Evolutionary conservation across 2,113 vertebrate genomes (phyloP).

Genomic region (Silurus glanis): DNA sequence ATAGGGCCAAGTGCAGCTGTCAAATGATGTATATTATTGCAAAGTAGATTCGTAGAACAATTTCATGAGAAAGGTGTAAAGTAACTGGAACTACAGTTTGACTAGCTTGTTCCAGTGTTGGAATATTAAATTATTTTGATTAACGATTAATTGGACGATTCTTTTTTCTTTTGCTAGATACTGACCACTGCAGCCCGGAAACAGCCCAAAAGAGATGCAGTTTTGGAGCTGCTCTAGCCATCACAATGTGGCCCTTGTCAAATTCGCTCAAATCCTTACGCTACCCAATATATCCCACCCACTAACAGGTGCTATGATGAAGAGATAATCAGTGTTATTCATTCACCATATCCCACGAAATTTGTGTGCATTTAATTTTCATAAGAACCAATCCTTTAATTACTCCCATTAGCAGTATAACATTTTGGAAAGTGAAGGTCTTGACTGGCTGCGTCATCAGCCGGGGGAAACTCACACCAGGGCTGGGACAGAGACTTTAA

Average conservation of each 20-base stretch:
- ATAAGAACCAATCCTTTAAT: neutral
- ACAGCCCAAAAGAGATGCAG: too few species aligned
- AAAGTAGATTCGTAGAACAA: neutral
- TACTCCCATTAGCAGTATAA: conserved; percentile 15
- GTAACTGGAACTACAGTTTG: neutral
- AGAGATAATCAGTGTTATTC: too few species aligned
- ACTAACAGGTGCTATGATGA: too few species aligned
- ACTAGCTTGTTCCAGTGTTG: neutral
- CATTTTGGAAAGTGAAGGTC: neutral
- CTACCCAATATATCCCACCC: too few species aligned
- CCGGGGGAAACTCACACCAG: neutral
- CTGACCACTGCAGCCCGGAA: too few species aligned
- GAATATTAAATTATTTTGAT: neutral
- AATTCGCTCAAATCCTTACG: too few species aligned
- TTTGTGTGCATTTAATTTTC: neutral
- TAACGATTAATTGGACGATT: too few species aligned
- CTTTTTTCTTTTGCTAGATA: too few species aligned
- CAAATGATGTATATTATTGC: neutral
- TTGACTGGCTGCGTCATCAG: neutral
- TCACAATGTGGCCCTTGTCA: too few species aligned
- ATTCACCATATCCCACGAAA: neutral
- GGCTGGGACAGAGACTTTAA: conserved; percentile 11
- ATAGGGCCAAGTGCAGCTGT: neutral
- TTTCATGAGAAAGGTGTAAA: neutral
- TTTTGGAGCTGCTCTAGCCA: too few species aligned